Conservation (phyloP, 2,797 vertebrate species). For the Buphagus erythrorhynchus region DNA sequence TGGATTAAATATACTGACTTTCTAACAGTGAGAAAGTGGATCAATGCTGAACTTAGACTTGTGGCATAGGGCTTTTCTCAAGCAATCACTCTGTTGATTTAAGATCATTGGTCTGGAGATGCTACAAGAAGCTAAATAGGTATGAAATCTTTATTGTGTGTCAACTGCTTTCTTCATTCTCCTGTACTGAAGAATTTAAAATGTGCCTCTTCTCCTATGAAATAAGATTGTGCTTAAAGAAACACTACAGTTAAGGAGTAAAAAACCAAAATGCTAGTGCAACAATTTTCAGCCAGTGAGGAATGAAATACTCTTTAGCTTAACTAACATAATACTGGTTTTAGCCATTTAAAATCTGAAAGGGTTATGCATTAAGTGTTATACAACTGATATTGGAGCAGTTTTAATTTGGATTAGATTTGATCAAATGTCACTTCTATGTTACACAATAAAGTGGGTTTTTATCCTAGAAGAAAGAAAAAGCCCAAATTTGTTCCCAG, state of each 20-base stretch:
- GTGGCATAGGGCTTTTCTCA: neutral
- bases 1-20: neutral
- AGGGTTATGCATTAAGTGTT: neutral
- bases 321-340: neutral
- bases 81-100: constrained; percentile 5
- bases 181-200: neutral
- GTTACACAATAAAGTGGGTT: neutral
- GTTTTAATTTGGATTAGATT: neutral
- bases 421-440: neutral
- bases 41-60: neutral
- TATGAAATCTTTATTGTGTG: neutral
- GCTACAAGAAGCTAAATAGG: constrained; percentile 6
- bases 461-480: neutral
- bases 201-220: neutral
- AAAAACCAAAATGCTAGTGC: neutral
- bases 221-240: neutral
- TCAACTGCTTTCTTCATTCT: neutral
- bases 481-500: accelerated
- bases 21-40: constrained; percentile 16
- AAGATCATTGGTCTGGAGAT: constrained; percentile 10
- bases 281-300: neutral
- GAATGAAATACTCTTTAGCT: neutral
- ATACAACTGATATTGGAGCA: accelerated
- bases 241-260: neutral
- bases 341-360: neutral